Conservation (phyloP, 2,113 vertebrate genomes). For the Tachycineta bicolor region DNA sequence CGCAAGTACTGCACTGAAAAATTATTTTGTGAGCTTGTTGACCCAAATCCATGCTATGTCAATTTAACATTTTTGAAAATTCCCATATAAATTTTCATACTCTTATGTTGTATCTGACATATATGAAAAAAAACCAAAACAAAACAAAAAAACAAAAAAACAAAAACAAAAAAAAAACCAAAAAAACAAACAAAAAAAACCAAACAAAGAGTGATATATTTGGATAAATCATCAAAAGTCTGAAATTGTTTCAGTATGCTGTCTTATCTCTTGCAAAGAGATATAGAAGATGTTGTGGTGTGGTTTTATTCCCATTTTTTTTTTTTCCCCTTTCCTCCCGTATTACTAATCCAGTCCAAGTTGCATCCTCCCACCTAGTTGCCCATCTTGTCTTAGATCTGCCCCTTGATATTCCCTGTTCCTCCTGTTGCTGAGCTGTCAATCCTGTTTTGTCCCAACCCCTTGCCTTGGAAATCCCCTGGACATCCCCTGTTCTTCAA, state of each 20-base stretch:
- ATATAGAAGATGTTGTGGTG: too few relatives aligned
- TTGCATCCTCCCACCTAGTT: neutral
- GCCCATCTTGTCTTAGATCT: neutral
- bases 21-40: neutral
- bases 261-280: neutral
- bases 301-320: neutral
- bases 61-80: neutral
- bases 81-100: neutral
- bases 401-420: neutral
- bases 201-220: neutral
- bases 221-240: accelerated
- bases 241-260: neutral
- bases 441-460: too few relatives aligned
- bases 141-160: too few relatives aligned
- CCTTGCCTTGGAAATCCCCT: too few relatives aligned
- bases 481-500: neutral
- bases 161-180: too few relatives aligned
- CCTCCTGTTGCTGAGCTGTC: too few relatives aligned
- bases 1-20: neutral
- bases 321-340: too few relatives aligned
- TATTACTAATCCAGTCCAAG: neutral
- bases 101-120: neutral
- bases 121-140: neutral
- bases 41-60: neutral
- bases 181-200: too few relatives aligned